These are phyloP conservation scores for Drosophila santomea DNA, from an alignment of 1,140 invertebrate species.

Conservation along the genomic window DNA sequence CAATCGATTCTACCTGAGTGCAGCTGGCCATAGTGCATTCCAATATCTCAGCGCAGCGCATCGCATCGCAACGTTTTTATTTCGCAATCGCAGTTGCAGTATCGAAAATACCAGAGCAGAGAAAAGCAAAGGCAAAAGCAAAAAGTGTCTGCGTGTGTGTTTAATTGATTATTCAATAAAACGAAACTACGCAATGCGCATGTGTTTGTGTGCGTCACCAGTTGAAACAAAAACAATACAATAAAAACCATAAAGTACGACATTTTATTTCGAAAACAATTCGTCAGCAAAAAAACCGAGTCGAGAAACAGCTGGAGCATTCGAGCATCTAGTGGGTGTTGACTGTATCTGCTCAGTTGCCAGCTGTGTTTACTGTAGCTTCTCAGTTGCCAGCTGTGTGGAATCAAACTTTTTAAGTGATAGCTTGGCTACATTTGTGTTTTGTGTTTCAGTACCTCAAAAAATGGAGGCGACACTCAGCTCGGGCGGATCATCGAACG, in stretches of 20 bases:
- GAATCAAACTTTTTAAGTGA: neutral
- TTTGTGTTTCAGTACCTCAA: slow-evolving; percentile 18
- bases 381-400: neutral
- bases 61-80: slow-evolving; percentile 7
- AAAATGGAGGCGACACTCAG: slow-evolving; percentile 70
- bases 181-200: slow-evolving; percentile 43
- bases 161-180: slow-evolving; percentile 81
- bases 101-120: slow-evolving; percentile 72
- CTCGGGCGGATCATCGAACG: slow-evolving; percentile 73
- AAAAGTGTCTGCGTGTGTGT: slow-evolving; percentile 44
- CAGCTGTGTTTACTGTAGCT: neutral
- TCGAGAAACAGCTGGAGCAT: slow-evolving; percentile 64
- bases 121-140: slow-evolving; percentile 8
- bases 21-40: slow-evolving; percentile 8
- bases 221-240: slow-evolving; percentile 43
- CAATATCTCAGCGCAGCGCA: neutral
- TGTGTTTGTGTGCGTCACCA: slow-evolving; percentile 51
- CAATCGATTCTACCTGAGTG: neutral
- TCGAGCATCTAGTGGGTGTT: slow-evolving; percentile 13
- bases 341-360: neutral
- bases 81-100: slow-evolving; percentile 34
- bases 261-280: slow-evolving; percentile 60
- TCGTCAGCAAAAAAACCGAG: slow-evolving; percentile 56
- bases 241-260: slow-evolving; percentile 19
- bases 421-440: neutral